Base-by-base conservation (phyloP, 1,140 invertebrate genomes). In the Manduca sexta region DNA sequence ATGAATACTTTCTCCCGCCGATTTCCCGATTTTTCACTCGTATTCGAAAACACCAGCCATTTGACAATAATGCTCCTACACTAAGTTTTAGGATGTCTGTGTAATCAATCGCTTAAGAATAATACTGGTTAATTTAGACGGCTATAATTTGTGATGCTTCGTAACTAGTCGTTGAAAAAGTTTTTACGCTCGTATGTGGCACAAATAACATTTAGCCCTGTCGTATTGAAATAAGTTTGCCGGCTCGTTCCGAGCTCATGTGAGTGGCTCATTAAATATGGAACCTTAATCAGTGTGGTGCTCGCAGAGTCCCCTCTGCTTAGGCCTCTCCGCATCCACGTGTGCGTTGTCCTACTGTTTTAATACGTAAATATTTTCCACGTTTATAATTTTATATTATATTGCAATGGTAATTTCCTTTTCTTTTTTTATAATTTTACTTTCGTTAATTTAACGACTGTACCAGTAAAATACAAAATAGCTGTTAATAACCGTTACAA, bases 211-310 rank as follows among this genome's bases (percentile, higher is more conserved):
- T 69, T 71, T 58, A 65, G 65, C 59, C 58, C 48, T 59, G n/a
- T 35, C 4, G 64, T 74, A 83, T 83, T 77, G 74, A 80, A 83
- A 80, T 80, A 73, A 83, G 76, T 79, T 69, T 67, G 74, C 66
- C 62, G 67, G 34, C 40, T 44, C 26, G 46, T 44, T 64, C 56
- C 57, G 61, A 57, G 61, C 57, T 60, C 68, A 65, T 64, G 68
- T 74, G 73, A 70, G 76, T 73, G 69, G 67, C 67, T 80, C 80
- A 82, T 84, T 74, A 84, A 82, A 82, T 75, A 84, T 84, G 74
- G 42, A 84, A 68, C 65, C 56, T 71, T 81, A 84, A 84, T 84
- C 78, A 84, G 76, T 60, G 64, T 69, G 60, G 56, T 61, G 64
- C 59, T 73, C 68, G 60, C 56, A 69, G 56, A 64, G 65, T 60